phyloP scores from a whole-genome alignment of 2,888 invertebrate species.

The Agrochola lychnidis region DNA sequence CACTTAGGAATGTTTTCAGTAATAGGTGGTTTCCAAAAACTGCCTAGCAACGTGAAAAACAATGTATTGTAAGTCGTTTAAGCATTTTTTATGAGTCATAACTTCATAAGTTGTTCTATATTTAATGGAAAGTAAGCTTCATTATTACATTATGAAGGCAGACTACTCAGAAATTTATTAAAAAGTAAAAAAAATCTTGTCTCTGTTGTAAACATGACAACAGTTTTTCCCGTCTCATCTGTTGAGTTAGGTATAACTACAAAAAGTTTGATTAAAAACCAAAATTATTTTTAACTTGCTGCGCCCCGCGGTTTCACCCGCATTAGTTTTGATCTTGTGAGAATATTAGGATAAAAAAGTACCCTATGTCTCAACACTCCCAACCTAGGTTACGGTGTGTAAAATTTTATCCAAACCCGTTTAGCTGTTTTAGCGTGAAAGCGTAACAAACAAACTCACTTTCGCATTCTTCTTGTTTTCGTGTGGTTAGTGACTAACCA shows the following conservation, averaged over 20 bases:
- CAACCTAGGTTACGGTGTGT: too few relatives aligned
- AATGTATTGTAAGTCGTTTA: neutral
- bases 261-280: neutral
- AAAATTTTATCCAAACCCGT: too few relatives aligned
- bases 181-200: slow-evolving; percentile 5
- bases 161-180: slow-evolving; percentile 26
- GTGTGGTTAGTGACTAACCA: too few relatives aligned
- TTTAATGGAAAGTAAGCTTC: neutral
- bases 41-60: neutral
- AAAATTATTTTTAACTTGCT: neutral
- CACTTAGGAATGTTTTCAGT: neutral
- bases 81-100: neutral
- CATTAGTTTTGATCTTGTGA: too few relatives aligned
- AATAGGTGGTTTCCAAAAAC: neutral
- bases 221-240: slow-evolving; percentile 2
- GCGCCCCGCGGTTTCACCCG: too few relatives aligned
- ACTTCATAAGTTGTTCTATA: neutral
- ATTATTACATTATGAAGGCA: neutral
- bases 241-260: neutral
- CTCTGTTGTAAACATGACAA: slow-evolving; percentile 3
- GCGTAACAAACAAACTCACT: too few relatives aligned
- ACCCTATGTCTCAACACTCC: too few relatives aligned
- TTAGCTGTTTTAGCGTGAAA: too few relatives aligned
- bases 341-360: too few relatives aligned
- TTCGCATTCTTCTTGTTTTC: too few relatives aligned